phyloP scores from a whole-genome alignment of 2,888 invertebrate species.

The Eristalis pertinax region DNA sequence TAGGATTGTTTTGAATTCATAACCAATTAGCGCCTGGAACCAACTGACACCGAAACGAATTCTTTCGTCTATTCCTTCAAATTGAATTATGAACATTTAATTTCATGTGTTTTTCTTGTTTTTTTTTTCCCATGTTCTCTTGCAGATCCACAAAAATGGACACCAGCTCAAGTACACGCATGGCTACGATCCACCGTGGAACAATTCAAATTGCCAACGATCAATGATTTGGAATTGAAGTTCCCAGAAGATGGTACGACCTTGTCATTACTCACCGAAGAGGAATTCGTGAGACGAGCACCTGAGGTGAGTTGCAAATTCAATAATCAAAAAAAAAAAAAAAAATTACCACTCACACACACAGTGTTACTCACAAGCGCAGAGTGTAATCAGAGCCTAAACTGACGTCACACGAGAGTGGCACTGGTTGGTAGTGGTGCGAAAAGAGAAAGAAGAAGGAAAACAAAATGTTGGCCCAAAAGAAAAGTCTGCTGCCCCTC shows the following conservation, averaged over 20 bases:
- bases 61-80: background rate
- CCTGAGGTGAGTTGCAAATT: slow-evolving; percentile 85
- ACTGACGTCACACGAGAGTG: slow-evolving; percentile 49
- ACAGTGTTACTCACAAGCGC: slow-evolving; percentile 2
- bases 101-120: background rate
- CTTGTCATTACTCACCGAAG: slow-evolving; percentile 89
- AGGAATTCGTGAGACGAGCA: slow-evolving; percentile 91
- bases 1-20: slow-evolving; percentile 15
- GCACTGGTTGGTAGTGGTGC: slow-evolving; percentile 27
- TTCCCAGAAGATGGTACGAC: slow-evolving; percentile 91
- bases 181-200: slow-evolving; percentile 95
- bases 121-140: slow-evolving; percentile 71
- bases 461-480: slow-evolving; percentile 52
- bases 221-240: slow-evolving; percentile 88
- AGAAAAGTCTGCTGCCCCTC: slow-evolving; percentile 42
- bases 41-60: slow-evolving; percentile 27
- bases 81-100: background rate
- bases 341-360: too few relatives aligned
- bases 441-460: slow-evolving; percentile 61
- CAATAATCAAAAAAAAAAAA: background rate
- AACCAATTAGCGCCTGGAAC: slow-evolving; percentile 49
- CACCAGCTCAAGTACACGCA: slow-evolving; percentile 90
- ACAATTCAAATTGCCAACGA: slow-evolving; percentile 89
- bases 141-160: slow-evolving; percentile 95
- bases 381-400: slow-evolving; percentile 30